These are phyloP conservation scores for Leptobrachium leishanense DNA, from an alignment of 2,113 vertebrate species.

Conservation along the genomic window DNA sequence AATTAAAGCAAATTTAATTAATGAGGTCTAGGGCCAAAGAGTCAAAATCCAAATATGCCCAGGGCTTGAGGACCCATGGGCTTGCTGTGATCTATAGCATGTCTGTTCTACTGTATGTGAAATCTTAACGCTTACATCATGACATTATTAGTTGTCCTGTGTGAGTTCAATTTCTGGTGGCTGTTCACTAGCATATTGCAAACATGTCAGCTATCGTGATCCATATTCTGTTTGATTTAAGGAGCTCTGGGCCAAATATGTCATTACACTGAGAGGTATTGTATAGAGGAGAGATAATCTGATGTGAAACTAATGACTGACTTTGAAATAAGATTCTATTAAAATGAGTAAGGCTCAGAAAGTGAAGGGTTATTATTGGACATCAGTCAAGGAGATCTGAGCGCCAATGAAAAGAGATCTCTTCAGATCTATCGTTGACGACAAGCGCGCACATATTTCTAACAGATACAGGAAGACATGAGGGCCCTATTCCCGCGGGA, in stretches of 20 bases:
- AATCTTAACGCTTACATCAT: too few species aligned
- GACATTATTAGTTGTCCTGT: slow-evolving; percentile 21
- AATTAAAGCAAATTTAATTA: too few species aligned
- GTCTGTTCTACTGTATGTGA: too few species aligned
- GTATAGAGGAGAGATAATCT: slow-evolving; percentile 22
- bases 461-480: too few species aligned
- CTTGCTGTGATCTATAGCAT: too few species aligned
- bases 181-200: slow-evolving; percentile 42
- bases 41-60: too few species aligned
- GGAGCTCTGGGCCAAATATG: slow-evolving; percentile 37
- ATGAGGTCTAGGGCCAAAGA: too few species aligned
- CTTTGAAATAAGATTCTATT: slow-evolving; percentile 22
- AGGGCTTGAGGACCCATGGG: too few species aligned
- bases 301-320: slow-evolving; percentile 24
- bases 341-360: slow-evolving; percentile 27
- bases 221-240: slow-evolving; percentile 35
- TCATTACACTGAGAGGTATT: slow-evolving; percentile 25
- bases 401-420: background rate
- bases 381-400: slow-evolving; percentile 12
- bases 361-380: slow-evolving; percentile 16
- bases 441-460: too few species aligned
- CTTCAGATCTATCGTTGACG: background rate
- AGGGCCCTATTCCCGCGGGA: too few species aligned
- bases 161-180: slow-evolving; percentile 30
- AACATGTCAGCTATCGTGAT: slow-evolving; percentile 38